phyloP scores from a whole-genome alignment of 2,888 invertebrate genomes.

The Deilephila porcellus region DNA sequence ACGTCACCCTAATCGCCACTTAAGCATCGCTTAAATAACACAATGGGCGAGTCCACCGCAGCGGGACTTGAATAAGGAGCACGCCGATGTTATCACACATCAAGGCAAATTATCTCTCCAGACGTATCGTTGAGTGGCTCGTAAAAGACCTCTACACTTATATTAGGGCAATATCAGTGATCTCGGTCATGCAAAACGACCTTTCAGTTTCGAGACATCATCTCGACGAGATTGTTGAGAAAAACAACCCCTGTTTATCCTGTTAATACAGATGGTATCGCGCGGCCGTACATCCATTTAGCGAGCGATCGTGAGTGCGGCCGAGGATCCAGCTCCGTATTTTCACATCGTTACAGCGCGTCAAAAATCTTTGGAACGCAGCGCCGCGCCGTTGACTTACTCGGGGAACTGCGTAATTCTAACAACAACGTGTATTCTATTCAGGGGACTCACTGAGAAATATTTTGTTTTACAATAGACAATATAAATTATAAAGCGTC shows the following conservation, averaged over 20 bases:
- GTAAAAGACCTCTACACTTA: constrained; percentile 72
- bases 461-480: background rate
- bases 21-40: constrained; percentile 63
- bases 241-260: constrained; percentile 50
- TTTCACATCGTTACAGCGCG: constrained; percentile 36
- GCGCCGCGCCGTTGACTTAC: background rate
- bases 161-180: constrained; percentile 72
- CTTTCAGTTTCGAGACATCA: constrained; percentile 51
- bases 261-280: constrained; percentile 57
- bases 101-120: constrained; percentile 68
- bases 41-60: constrained; percentile 54
- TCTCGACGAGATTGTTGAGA: constrained; percentile 44
- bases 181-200: constrained; percentile 70
- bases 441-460: background rate
- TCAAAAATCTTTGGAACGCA: constrained; percentile 1
- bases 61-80: constrained; percentile 56
- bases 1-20: constrained; percentile 50
- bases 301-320: constrained; percentile 29
- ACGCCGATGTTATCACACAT: constrained; percentile 70
- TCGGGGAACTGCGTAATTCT: background rate
- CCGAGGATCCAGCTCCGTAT: constrained; percentile 37
- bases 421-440: background rate
- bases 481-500: no score
- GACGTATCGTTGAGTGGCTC: constrained; percentile 59
- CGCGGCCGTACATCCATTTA: constrained; percentile 7